Evolutionary conservation across 2,888 invertebrate species (phyloP).

Genomic region (Lamproptera curius): DNA sequence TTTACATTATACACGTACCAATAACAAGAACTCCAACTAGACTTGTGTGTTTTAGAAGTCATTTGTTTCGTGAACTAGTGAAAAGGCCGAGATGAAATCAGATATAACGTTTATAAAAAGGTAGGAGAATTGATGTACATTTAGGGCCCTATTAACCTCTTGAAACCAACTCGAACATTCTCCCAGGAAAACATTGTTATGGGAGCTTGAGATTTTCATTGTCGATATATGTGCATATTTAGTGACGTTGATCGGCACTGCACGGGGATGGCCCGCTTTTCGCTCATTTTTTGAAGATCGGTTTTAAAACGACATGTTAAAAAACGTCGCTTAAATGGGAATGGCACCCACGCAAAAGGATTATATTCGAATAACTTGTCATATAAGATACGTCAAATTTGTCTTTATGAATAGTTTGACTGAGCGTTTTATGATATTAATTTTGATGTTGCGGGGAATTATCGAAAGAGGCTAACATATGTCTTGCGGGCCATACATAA

Average conservation of each 20-base stretch:
- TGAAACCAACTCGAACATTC: too few species aligned
- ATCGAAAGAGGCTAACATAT: neutral
- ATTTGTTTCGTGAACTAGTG: too few species aligned
- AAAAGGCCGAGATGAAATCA: too few species aligned
- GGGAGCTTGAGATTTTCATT: too few species aligned
- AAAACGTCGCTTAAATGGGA: neutral
- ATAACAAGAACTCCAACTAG: too few species aligned
- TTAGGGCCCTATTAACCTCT: too few species aligned
- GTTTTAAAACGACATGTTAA: slow-evolving; percentile 9
- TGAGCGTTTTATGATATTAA: neutral
- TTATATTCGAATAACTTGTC: neutral
- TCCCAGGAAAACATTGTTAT: too few species aligned
- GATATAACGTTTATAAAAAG: too few species aligned
- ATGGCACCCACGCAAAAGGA: neutral
- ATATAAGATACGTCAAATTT: neutral
- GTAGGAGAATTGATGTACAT: too few species aligned
- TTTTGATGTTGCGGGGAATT: neutral
- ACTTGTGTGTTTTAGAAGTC: too few species aligned
- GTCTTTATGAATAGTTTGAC: neutral
- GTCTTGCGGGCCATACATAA: too few species aligned
- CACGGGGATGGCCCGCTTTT: slow-evolving; percentile 1
- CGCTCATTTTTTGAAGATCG: slow-evolving; percentile 5
- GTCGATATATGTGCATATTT: slow-evolving; percentile 11
- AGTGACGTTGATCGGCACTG: slow-evolving; percentile 3
- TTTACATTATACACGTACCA: too few species aligned